These are phyloP conservation scores for Girardinichthys multiradiatus DNA, from an alignment of 2,113 vertebrate genomes.

Conservation along the genomic window DNA sequence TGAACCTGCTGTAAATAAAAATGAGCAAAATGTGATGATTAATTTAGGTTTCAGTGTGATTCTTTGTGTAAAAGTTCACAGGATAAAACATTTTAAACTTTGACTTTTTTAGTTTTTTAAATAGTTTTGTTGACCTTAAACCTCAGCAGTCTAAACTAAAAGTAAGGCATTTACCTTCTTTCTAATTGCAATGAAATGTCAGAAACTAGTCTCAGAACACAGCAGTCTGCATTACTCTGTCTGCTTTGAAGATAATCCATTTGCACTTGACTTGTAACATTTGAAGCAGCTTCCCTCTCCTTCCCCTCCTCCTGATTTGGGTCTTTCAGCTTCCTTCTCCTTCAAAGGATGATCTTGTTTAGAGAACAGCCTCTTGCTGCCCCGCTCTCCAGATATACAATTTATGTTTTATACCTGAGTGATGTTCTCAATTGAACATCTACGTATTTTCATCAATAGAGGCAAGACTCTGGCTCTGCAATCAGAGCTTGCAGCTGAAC, in stretches of 20 bases:
- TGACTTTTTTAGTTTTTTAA: neutral
- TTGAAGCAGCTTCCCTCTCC: neutral
- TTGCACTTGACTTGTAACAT: neutral
- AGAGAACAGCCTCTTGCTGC: slow-evolving; percentile 23
- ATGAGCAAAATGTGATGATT: neutral
- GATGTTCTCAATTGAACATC: slow-evolving; percentile 36
- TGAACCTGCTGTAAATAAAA: slow-evolving; percentile 8
- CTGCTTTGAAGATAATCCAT: slow-evolving; percentile 2
- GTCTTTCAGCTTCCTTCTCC: slow-evolving; percentile 10
- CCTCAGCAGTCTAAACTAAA: neutral
- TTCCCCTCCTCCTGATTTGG: neutral
- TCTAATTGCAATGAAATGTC: neutral
- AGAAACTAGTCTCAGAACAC: neutral
- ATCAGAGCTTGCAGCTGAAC: slow-evolving; percentile 46
- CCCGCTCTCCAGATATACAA: slow-evolving; percentile 48
- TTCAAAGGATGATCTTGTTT: slow-evolving; percentile 23
- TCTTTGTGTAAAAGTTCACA: neutral
- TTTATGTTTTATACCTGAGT: slow-evolving; percentile 67
- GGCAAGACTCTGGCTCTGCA: slow-evolving; percentile 32
- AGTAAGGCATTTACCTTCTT: neutral
- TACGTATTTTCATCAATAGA: slow-evolving; percentile 42
- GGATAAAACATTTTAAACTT: neutral
- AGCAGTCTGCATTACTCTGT: neutral
- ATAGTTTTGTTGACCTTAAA: neutral
- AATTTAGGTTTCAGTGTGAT: neutral